Evolutionary conservation across 1,140 invertebrate genomes (phyloP).

Genomic region (Lordiphosa clarofinis): DNA sequence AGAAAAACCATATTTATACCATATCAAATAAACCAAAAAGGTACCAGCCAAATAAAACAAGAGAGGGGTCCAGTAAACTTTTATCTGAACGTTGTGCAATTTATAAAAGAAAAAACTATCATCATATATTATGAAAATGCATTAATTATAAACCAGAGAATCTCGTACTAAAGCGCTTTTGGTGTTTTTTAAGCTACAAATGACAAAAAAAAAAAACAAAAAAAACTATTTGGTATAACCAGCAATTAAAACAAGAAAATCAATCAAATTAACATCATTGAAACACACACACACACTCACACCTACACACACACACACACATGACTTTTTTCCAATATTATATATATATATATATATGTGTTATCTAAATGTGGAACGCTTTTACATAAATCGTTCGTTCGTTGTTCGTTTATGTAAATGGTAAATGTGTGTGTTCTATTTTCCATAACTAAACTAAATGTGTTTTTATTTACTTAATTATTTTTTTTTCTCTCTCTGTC

Average conservation of each 20-base stretch:
- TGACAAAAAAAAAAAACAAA: conserved; percentile 14
- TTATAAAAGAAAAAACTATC: conserved; percentile 29
- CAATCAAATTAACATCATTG: conserved; percentile 58
- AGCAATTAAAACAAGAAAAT: conserved; percentile 15
- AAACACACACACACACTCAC: conserved; percentile 32
- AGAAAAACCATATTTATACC: conserved; percentile 6
- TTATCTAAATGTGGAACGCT: conserved; percentile 79
- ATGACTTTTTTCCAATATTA: conserved; percentile 52
- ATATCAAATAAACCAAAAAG: conserved; percentile 32
- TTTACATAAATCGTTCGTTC: conserved; percentile 79
- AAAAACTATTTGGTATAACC: conserved; percentile 15
- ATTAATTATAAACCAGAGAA: conserved; percentile 60
- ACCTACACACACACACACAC: conserved; percentile 18
- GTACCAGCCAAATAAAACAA: conserved; percentile 59
- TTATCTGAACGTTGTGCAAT: conserved; percentile 69
- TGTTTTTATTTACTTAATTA: conserved; percentile 18
- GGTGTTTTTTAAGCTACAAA: conserved; percentile 65
- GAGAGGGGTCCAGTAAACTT: conserved; percentile 66
- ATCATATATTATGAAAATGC: conserved; percentile 48
- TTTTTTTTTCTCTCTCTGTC: conserved; percentile 16
- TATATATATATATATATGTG: conserved; percentile 78
- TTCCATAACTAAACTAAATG: conserved; percentile 66
- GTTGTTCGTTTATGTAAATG: conserved; percentile 79
- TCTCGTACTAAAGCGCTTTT: conserved; percentile 69
- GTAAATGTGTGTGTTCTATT: conserved; percentile 75